Conservation (phyloP, 2,888 invertebrate species). For the Tiliacea citrago region DNA sequence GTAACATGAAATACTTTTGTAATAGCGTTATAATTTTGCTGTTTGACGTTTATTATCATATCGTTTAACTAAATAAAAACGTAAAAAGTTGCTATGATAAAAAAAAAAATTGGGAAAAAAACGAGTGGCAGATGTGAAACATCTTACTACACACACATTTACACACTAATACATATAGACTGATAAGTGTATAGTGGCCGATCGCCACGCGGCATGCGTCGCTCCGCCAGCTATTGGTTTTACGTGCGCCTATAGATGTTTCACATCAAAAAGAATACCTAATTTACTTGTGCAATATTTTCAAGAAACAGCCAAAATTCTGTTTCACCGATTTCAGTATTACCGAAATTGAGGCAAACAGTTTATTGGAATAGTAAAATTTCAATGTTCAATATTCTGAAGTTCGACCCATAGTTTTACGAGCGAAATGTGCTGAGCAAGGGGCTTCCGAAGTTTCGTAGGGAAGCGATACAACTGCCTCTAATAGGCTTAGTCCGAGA, state of each 20-base stretch:
- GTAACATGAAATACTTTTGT: neutral
- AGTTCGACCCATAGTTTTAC: constrained; percentile 86
- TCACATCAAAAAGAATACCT: too few species aligned
- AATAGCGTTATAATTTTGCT: neutral
- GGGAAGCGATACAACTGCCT: constrained; percentile 89
- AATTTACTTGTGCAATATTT: constrained; percentile 52
- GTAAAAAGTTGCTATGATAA: neutral
- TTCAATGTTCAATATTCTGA: constrained; percentile 84
- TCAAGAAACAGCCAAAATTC: constrained; percentile 67
- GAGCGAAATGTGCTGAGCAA: constrained; percentile 86
- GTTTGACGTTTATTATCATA: neutral
- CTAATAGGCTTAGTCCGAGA: constrained; percentile 90
- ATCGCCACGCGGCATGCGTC: too few species aligned
- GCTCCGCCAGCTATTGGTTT: too few species aligned
- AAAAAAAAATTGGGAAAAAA: too few species aligned
- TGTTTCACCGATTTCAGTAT: constrained; percentile 66
- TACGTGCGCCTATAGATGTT: too few species aligned
- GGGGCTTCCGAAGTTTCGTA: constrained; percentile 90
- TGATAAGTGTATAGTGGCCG: too few species aligned
- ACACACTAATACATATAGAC: too few species aligned
- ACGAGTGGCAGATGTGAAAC: too few species aligned
- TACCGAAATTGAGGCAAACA: constrained; percentile 77
- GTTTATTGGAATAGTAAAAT: constrained; percentile 85
- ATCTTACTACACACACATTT: too few species aligned
- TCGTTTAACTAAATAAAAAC: neutral